Conservation (phyloP, 2,888 invertebrate genomes). For the Drosophila picticornis region DNA sequence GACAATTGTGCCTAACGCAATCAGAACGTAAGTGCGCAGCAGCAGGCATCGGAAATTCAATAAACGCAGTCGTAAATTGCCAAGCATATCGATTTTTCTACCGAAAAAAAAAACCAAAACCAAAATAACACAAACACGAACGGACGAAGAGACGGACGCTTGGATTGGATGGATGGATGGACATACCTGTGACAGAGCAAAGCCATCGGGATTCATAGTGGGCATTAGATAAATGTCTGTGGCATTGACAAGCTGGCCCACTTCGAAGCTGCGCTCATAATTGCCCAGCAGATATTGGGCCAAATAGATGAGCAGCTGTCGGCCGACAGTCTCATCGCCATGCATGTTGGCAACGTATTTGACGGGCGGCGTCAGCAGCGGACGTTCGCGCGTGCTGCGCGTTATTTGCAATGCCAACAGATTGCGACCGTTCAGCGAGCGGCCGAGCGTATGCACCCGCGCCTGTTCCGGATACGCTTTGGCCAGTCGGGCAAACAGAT, state of each 20-base stretch:
- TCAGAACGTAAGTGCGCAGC: constrained; percentile 49
- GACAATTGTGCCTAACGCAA: constrained; percentile 52
- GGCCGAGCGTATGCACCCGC: constrained; percentile 91
- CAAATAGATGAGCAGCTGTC: constrained; percentile 93
- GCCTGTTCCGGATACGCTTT: constrained; percentile 89
- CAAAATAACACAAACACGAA: constrained; percentile 9
- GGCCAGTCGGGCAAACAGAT: constrained; percentile 88
- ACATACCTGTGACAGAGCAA: constrained; percentile 91
- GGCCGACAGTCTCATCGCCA: constrained; percentile 96
- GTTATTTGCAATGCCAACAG: constrained; percentile 91
- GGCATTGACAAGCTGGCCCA: constrained; percentile 91
- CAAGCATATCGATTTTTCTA: constrained; percentile 66
- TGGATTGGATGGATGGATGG: neutral
- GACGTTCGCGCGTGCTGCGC: constrained; percentile 87
- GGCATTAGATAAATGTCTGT: constrained; percentile 98
- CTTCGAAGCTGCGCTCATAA: constrained; percentile 89
- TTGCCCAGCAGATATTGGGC: constrained; percentile 93
- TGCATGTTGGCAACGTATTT: constrained; percentile 99
- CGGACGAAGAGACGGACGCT: neutral
- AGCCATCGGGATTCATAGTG: constrained; percentile 98
- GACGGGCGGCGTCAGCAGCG: constrained; percentile 92
- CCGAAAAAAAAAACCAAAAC: neutral
- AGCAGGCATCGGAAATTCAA: constrained; percentile 15
- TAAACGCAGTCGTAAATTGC: constrained; percentile 21
- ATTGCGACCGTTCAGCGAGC: constrained; percentile 92